These are phyloP conservation scores for Propithecus coquereli DNA, from an alignment of 2,113 vertebrate genomes.

Conservation along the genomic window DNA sequence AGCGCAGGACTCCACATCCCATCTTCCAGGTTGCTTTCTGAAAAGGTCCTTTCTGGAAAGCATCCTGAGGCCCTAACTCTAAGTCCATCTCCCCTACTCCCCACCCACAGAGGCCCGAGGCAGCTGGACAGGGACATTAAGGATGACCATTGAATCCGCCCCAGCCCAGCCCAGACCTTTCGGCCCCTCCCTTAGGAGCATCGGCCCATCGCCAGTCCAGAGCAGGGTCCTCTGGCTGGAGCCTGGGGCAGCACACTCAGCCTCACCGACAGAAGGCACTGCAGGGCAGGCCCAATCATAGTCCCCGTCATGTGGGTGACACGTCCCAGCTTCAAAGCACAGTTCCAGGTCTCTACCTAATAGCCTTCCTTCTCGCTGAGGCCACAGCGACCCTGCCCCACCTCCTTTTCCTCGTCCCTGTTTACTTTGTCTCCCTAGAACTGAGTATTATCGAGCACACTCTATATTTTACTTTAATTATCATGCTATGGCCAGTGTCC, in stretches of 20 bases:
- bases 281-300: not conserved
- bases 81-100: not conserved
- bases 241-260: fast-evolving
- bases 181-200: not conserved
- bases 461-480: not conserved
- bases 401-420: not conserved
- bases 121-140: not conserved
- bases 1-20: not conserved
- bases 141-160: not conserved
- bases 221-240: not conserved
- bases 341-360: not conserved
- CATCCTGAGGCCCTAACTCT: not conserved
- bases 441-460: not conserved
- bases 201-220: fast-evolving
- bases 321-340: fast-evolving
- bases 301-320: not conserved
- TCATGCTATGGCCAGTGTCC: too few relatives aligned
- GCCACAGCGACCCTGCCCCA: not conserved
- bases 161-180: not conserved
- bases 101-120: not conserved
- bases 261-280: not conserved
- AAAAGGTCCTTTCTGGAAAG: not conserved
- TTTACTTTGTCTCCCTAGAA: not conserved
- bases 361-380: not conserved
- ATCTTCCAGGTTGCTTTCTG: not conserved